Evolutionary conservation across 1,140 invertebrate genomes (phyloP).

Genomic region (Lethrus apterus): DNA sequence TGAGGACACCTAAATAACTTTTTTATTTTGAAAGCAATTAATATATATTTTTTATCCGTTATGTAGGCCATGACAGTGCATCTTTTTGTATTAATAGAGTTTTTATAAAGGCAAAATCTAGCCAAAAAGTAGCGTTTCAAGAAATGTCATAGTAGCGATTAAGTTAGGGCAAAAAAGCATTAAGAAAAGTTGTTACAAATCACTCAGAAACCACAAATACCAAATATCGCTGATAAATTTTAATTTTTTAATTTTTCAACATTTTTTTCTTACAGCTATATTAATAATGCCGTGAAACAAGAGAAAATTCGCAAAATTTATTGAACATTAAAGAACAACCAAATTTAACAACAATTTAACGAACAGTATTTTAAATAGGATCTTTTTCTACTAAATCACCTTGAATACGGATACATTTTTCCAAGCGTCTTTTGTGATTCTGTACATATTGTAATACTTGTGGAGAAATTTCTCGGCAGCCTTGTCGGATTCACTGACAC

Average conservation of each 20-base stretch:
- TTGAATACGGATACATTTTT: constrained; percentile 1
- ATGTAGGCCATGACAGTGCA: constrained; percentile 1
- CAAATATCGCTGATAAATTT: constrained; percentile 1
- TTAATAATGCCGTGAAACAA: not conserved
- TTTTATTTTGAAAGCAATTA: constrained; percentile 1
- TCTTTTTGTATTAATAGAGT: not conserved
- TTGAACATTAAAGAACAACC: not conserved
- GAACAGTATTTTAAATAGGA: constrained; percentile 3
- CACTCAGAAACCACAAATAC: not conserved
- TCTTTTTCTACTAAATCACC: constrained; percentile 1
- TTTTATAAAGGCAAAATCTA: constrained; percentile 2
- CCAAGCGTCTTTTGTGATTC: constrained; percentile 1
- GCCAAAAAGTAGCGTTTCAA: constrained; percentile 1
- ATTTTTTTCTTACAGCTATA: constrained; percentile 1
- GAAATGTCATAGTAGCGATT: not conserved
- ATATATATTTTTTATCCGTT: constrained; percentile 2
- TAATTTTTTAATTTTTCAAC: not conserved
- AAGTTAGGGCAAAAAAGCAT: constrained; percentile 1
- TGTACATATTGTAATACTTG: not conserved
- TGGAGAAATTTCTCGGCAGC: not conserved
- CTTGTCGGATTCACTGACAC: constrained; percentile 2
- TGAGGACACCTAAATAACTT: constrained; percentile 1
- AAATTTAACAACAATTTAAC: no score
- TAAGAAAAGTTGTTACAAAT: constrained; percentile 2
- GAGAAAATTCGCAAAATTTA: constrained; percentile 1